Evolutionary conservation across 2,888 invertebrate genomes (phyloP), one percentile per base, ranked within the genome.

Genomic region (Eupsilia transversa): DNA sequence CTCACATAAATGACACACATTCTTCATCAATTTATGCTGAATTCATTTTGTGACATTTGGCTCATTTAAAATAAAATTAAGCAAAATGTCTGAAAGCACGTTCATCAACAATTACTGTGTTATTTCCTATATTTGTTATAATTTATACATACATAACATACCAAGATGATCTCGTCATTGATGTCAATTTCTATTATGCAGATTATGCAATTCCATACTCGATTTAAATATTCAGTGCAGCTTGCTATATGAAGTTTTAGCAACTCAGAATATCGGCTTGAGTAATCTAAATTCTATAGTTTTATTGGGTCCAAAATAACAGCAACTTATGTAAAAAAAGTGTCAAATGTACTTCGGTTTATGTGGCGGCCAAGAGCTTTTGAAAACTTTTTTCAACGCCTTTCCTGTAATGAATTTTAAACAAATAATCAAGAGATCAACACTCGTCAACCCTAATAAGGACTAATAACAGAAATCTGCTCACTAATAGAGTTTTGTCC

Each of bases 71-170:
- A 43, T 56, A 17, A 68, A 61, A 78, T 23, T 38, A 59, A 54
- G 46, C 59, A 71, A 64, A 78, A 71, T 78, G 20, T 54, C n/a
- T 12, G 33, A 52, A 59, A 59, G 30, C 77, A 77, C 71, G 71
- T 79, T 33, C 52, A 38, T 63, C 35, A 64, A 20, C 41, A 43
- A 30, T 49, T 59, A 43, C 6, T 7, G 10, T 41, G 41, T 41
- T 75, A 73, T 49, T 72, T 46, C 72, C 7, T 41, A 10, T 30
- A 7, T n/a, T n/a, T 27, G 43, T 43, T 10, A 6, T 72, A 38
- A 30, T 57, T 27, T 38, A 57, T 56, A 72, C 41, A 52, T 60
- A 46, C n/a, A 27, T 38, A 38, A 23, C 23, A 74, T 57, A 74
- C 46, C 27, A 12, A 76, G n/a, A 41, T 49, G 17, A 65, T 65